Evolutionary conservation across 1,140 invertebrate species (phyloP).

Genomic region (Drosophila quadrilineata): DNA sequence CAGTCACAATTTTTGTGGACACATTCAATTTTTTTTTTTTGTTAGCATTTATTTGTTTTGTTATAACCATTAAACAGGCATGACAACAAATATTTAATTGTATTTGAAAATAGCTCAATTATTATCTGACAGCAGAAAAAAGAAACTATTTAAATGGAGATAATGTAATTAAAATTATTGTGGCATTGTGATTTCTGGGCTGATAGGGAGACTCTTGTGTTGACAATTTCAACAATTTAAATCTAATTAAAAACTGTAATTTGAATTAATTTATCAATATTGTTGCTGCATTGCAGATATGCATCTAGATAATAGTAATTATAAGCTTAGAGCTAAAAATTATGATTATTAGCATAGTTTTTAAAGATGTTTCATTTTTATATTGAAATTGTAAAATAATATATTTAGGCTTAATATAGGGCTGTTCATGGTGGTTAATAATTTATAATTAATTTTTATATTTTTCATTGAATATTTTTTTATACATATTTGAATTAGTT

Average conservation of each 20-base stretch:
- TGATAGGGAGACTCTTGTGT: too few species aligned
- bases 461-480: too few species aligned
- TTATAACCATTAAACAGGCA: background rate
- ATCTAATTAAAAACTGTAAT: slow-evolving; percentile 41
- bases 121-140: background rate
- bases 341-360: too few species aligned
- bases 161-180: slow-evolving; percentile 55
- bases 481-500: too few species aligned
- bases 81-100: slow-evolving; percentile 14
- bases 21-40: slow-evolving; percentile 9
- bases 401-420: too few species aligned
- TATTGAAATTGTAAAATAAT: too few species aligned
- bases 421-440: too few species aligned
- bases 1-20: slow-evolving; percentile 17
- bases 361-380: too few species aligned
- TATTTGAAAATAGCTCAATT: slow-evolving; percentile 29
- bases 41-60: background rate
- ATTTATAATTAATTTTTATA: too few species aligned
- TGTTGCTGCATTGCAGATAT: slow-evolving; percentile 12
- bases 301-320: slow-evolving; percentile 7
- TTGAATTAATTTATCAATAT: slow-evolving; percentile 30
- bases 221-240: slow-evolving; percentile 39
- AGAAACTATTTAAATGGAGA: slow-evolving; percentile 28
- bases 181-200: slow-evolving; percentile 1
- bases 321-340: too few species aligned